These are phyloP conservation scores for Eupithecia subfuscata DNA, from an alignment of 2,888 invertebrate genomes.

Conservation along the genomic window DNA sequence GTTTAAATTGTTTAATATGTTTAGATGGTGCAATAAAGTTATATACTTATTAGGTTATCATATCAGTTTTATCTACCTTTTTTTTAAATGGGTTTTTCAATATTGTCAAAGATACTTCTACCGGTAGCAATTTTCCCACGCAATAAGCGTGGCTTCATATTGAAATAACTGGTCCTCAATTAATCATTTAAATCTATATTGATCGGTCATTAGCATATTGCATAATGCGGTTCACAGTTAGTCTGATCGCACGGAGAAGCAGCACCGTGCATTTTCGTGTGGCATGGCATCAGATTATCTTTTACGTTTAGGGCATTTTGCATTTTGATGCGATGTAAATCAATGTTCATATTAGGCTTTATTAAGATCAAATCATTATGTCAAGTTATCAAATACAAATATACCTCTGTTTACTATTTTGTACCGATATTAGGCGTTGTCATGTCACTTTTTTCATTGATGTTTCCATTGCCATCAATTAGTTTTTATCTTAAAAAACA, in stretches of 20 bases:
- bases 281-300: neutral
- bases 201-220: constrained; percentile 42
- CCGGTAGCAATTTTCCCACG: constrained; percentile 29
- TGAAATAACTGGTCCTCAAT: constrained; percentile 31
- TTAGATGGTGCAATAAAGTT: no score
- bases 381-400: neutral
- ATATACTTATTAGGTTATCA: no score
- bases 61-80: neutral
- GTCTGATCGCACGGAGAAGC: constrained; percentile 14
- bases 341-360: neutral
- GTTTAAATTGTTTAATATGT: no score
- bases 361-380: neutral
- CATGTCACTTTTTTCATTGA: neutral
- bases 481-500: neutral
- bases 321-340: neutral
- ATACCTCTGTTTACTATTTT: no score
- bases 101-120: neutral
- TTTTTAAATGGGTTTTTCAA: neutral
- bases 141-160: constrained; percentile 24
- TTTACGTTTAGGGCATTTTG: neutral
- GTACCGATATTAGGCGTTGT: no score
- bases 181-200: constrained; percentile 47
- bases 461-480: neutral
- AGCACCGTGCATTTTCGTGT: neutral
- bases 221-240: constrained; percentile 41